phyloP scores from a whole-genome alignment of 2,797 vertebrate genomes.

The Cebuella pygmaea region DNA sequence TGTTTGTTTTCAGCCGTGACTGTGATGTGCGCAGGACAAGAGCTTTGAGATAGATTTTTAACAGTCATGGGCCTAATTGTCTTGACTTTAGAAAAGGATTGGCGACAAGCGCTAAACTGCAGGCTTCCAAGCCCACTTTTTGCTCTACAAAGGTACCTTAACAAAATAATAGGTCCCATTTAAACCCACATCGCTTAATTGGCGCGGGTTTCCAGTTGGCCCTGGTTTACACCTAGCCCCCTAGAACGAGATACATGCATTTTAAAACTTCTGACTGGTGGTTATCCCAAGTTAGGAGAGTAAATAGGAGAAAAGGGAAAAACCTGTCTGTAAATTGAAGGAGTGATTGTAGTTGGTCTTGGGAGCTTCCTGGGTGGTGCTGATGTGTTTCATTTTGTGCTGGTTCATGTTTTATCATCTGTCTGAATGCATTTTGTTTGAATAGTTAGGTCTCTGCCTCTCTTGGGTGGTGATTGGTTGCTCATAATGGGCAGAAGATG shows the following conservation, averaged over 20 bases:
- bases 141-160: conserved; percentile 3
- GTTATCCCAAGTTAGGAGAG: conserved; percentile 9
- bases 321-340: not conserved
- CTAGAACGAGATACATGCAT: not conserved
- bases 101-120: not conserved
- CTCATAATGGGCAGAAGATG: not conserved
- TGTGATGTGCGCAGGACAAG: not conserved
- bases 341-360: not conserved
- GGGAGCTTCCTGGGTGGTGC: not conserved
- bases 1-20: conserved; percentile 6
- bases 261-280: conserved; percentile 33
- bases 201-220: not conserved
- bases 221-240: not conserved
- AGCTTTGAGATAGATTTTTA: conserved; percentile 19
- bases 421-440: conserved; percentile 6
- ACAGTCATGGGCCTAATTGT: not conserved
- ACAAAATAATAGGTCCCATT: not conserved
- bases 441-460: not conserved
- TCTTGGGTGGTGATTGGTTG: conserved; percentile 29
- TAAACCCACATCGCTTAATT: not conserved
- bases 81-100: conserved; percentile 12
- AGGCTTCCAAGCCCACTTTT: not conserved
- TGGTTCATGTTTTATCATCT: conserved; percentile 25
- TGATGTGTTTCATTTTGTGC: conserved; percentile 34
- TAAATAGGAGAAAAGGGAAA: not conserved